Percentiles rank a stretch among this genome's conserved stretches.
Conservation (phyloP, 1,140 invertebrate genomes). For the Lutraria rhynchaena region DNA sequence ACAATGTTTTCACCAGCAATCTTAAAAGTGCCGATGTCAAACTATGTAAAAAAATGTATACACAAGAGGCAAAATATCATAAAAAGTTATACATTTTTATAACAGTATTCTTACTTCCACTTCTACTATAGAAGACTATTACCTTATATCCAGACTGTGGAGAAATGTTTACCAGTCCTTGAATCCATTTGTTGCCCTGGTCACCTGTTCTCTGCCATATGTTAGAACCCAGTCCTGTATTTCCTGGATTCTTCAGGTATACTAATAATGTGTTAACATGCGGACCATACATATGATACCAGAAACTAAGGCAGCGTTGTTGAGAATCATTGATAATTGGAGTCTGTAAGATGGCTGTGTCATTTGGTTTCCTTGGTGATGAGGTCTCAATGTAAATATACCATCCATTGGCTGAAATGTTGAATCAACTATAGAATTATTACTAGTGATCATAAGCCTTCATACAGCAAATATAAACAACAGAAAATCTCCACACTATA, state of each 20-base stretch:
- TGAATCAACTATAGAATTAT: background rate
- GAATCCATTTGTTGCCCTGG: slow-evolving; percentile 76
- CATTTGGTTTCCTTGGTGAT: slow-evolving; percentile 75
- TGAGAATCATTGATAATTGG: slow-evolving; percentile 70
- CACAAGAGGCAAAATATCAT: too few relatives aligned
- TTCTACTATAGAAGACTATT: background rate
- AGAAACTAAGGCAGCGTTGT: slow-evolving; percentile 77
- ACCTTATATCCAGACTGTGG: slow-evolving; percentile 51
- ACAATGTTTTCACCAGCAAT: too few relatives aligned
- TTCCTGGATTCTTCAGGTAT: slow-evolving; percentile 49
- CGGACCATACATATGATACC: slow-evolving; percentile 81
- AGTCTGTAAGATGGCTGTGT: slow-evolving; percentile 88
- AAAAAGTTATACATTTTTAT: too few relatives aligned
- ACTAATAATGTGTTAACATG: slow-evolving; percentile 69
- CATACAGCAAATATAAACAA: too few relatives aligned
- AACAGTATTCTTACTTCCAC: too few relatives aligned
- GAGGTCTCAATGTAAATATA: slow-evolving; percentile 75
- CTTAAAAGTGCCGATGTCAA: too few relatives aligned
- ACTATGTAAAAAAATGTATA: too few relatives aligned
- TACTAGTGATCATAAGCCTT: background rate
- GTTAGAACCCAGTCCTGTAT: slow-evolving; percentile 47
- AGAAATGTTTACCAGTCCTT: slow-evolving; percentile 63
- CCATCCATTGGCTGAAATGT: slow-evolving; percentile 71
- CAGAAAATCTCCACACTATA: too few relatives aligned
- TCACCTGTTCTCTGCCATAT: slow-evolving; percentile 69